Percentiles rank a stretch among this genome's conserved stretches.
Evolutionary conservation across 2,888 invertebrate genomes (phyloP).

Genomic region (Eupelmus urozonus): DNA sequence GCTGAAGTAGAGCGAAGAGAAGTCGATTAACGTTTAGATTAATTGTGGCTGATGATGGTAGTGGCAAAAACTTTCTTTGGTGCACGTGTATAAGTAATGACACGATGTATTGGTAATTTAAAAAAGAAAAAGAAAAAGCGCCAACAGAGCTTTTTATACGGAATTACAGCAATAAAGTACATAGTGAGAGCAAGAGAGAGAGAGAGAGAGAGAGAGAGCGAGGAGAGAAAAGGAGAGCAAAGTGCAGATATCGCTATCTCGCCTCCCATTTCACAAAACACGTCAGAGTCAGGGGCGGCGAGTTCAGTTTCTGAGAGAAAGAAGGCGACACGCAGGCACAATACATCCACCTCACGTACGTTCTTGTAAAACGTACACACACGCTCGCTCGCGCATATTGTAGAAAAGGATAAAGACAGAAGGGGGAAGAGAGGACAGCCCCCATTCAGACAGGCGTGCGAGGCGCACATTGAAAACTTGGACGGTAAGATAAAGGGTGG

Average conservation of each 20-base stretch:
- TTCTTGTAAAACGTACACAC: neutral
- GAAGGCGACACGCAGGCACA: conserved; percentile 50
- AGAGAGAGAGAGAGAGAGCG: no score
- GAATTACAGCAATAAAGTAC: conserved; percentile 18
- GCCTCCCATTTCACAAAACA: conserved; percentile 65
- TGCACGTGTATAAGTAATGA: neutral
- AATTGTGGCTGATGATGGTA: no score
- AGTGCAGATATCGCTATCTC: conserved; percentile 11
- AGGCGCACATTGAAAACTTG: conserved; percentile 76
- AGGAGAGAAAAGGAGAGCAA: no score
- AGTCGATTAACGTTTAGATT: neutral
- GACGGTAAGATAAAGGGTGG: conserved; percentile 76
- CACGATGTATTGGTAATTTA: neutral
- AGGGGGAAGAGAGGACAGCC: conserved; percentile 64
- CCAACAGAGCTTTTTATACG: neutral
- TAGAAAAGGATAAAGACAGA: conserved; percentile 1
- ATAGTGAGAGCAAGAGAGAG: no score
- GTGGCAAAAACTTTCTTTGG: no score
- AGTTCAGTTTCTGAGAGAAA: conserved; percentile 60
- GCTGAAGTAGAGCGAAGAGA: neutral
- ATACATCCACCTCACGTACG: neutral
- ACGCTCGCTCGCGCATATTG: neutral
- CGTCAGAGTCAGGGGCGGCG: conserved; percentile 65
- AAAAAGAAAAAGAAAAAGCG: neutral
- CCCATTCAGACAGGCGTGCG: conserved; percentile 71